Evolutionary conservation across 1,140 invertebrate species (phyloP).

Genomic region (Trichoplusia ni): DNA sequence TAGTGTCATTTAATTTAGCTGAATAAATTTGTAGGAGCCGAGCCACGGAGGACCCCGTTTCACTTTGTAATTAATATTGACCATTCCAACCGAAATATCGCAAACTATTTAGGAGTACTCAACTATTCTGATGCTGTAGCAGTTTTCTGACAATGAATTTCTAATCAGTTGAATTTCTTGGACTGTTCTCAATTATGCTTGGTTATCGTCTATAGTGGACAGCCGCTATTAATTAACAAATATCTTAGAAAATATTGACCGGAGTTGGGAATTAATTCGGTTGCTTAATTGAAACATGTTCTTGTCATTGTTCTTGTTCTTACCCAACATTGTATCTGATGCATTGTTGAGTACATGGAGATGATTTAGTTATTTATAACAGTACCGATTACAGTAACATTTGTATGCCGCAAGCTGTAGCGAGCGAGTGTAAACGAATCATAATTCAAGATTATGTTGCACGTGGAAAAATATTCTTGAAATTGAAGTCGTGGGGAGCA

Average conservation of each 20-base stretch:
- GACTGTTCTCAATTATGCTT: conserved; percentile 15
- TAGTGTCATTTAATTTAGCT: conserved; percentile 53
- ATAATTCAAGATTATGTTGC: conserved; percentile 29
- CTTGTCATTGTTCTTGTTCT: too few relatives aligned
- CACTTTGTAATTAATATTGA: conserved; percentile 50
- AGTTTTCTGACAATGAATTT: conserved; percentile 27
- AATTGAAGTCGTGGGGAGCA: conserved; percentile 24
- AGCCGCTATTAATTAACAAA: conserved; percentile 10
- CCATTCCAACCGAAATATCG: conserved; percentile 33
- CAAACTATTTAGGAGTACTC: conserved; percentile 18
- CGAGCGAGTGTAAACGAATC: conserved; percentile 22
- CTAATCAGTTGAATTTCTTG: conserved; percentile 21
- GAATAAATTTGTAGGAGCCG: conserved; percentile 39
- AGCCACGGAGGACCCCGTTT: conserved; percentile 10
- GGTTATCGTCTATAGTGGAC: conserved; percentile 2
- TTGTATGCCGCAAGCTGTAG: conserved; percentile 1
- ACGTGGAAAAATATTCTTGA: conserved; percentile 30
- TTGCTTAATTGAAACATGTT: too few relatives aligned
- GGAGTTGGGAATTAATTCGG: too few relatives aligned
- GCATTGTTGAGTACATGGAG: too few relatives aligned
- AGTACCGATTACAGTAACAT: too few relatives aligned
- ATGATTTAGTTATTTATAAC: too few relatives aligned
- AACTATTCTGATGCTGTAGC: conserved; percentile 8
- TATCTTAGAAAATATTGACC: not conserved
- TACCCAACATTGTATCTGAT: too few relatives aligned